Base-by-base conservation (phyloP, 1,140 invertebrate species). In the Batillaria attramentaria region DNA sequence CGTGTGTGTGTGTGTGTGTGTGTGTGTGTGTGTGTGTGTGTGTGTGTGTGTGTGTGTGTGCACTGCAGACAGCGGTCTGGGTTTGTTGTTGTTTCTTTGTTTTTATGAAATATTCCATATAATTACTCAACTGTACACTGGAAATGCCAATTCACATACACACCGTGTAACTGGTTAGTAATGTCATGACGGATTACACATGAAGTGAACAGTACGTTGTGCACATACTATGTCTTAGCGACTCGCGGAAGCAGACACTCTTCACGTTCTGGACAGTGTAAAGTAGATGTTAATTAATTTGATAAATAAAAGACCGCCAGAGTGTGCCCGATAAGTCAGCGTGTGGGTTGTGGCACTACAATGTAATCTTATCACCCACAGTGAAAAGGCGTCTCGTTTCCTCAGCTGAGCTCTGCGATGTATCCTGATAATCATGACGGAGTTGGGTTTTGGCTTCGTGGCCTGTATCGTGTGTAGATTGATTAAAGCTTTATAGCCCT, bases 11-110 rank as follows among this genome's bases (percentile, higher is more conserved):
- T 50, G 46, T 24, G 46, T 50, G 46, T 24, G 46, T 50, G 46
- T 50, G 46, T 24, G 46, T 24, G 46, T 50, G 46, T 50, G 46
- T 24, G 24, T 60, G 57, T 62, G 57, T 3, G 57, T 62, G 57
- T 3, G 57, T 62, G 57, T 3, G 57, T 62, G 57, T 3, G 57
- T 62, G 57, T n/a, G 57, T 62, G 57, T n/a, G 57, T 62, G 57
- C n/a, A 2, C 33, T 3, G 57, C 3, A 31, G 1, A 31, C 3
- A 31, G 1, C 24, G 1, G 57, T 62, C 24, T 20, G 57, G n/a
- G 57, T 62, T 24, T n/a, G 57, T n/a, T 1, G 8, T 1, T 62
- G 1, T n/a, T 24, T n/a, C 10, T 62, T 24, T 2, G 57, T 62
- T 1, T n/a, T 0, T n/a, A 31, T 62, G 57, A 28, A 8, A 28